These are phyloP conservation scores for Watsonalla cultraria DNA, from an alignment of 2,888 invertebrate species.

Conservation along the genomic window DNA sequence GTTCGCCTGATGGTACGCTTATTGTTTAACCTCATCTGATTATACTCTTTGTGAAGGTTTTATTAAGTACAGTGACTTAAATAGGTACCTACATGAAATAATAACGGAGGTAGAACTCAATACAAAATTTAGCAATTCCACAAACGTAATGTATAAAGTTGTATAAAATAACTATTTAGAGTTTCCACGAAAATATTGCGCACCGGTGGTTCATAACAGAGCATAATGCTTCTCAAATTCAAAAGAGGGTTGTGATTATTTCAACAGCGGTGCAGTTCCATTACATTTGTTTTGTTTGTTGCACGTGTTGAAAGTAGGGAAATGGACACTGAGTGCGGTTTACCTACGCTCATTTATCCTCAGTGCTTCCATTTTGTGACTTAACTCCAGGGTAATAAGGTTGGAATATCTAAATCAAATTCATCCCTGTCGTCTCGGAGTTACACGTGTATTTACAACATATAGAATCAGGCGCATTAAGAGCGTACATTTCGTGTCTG, in stretches of 20 bases:
- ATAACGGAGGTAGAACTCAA: not conserved
- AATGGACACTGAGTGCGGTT: conserved; percentile 6
- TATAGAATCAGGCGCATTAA: conserved; percentile 62
- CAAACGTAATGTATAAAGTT: conserved; percentile 2
- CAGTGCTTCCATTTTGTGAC: not conserved
- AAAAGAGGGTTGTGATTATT: conserved; percentile 22
- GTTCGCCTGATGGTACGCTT: no score
- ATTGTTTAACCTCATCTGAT: no score
- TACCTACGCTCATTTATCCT: not conserved
- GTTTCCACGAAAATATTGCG: conserved; percentile 13
- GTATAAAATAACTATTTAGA: conserved; percentile 12
- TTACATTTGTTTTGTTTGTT: conserved; percentile 16
- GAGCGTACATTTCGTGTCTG: conserved; percentile 64
- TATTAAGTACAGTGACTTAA: no score
- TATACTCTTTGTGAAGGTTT: no score
- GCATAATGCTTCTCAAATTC: conserved; percentile 18
- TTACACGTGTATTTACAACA: conserved; percentile 20
- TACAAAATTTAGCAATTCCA: conserved; percentile 1
- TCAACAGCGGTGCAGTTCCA: conserved; percentile 18
- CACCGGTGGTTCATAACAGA: conserved; percentile 18
- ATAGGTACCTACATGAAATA: not conserved
- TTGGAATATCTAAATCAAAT: not conserved
- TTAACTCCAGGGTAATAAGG: not conserved
- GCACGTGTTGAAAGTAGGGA: conserved; percentile 6
- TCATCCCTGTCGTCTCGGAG: not conserved